Evolutionary conservation across 2,797 vertebrate genomes (phyloP), one percentile per base, ranked within the genome.

Genomic region (Numenius phaeopus): DNA sequence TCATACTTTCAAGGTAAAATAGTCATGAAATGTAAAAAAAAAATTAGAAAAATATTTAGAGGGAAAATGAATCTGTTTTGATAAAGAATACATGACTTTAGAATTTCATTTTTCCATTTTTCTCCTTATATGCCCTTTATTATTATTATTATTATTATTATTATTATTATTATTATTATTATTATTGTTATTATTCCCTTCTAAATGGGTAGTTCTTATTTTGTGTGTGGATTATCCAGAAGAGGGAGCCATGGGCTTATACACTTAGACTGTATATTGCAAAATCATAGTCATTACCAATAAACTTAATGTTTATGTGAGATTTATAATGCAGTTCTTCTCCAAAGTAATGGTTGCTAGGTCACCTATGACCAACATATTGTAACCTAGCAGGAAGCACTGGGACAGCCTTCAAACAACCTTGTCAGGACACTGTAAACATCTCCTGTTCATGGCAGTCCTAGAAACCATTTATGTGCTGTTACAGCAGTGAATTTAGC

Each of bases 171-270:
- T 37, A 27, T 44, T 44, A 4, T 29, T 30, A 13, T 14, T 40
- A 5, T 40, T 32, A 22, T 23, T 29, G 7, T 47, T 78, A 29
- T 71, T 72, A 10, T 73, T 52, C 2, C 57, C 15, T 58, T 92
- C 11, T 46, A 49, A 86, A 32, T 44, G 4, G 3, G 5, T 34
- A 40, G 9, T 32, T 73, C 8, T 89, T 71, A 22, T 76, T 79
- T 89, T 93, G 55, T 61, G 14, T 67, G 46, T 79, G 21, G 19
- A 27, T 89, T 72, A 78, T 81, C 95, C 97, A 97, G 94, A 94
- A 97, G 91, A 89, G 91, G 95, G 93, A 96, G 95, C 93, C 49
- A 24, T 87, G 13, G 22, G 37, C 83, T 76, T 73, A 15, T 30
- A 29, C 47, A 67, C 73, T 70, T 86, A 47, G 52, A 62, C 40